Evolutionary conservation across 2,888 invertebrate species (phyloP).

Genomic region (Chloromyia formosa): DNA sequence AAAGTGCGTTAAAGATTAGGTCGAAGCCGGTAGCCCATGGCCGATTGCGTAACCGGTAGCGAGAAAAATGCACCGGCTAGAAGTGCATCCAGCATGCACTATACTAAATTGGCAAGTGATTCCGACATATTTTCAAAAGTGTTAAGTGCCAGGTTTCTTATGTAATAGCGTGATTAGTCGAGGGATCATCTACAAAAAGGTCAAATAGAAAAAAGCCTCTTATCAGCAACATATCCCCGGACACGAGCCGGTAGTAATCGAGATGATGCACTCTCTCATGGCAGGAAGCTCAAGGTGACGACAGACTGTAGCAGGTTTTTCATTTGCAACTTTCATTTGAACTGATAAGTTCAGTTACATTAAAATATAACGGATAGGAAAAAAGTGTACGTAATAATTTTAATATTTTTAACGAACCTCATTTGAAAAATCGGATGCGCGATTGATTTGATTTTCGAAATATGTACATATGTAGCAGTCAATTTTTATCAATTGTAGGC

Average conservation of each 20-base stretch:
- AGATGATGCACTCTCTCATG: not conserved
- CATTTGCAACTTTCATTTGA: not conserved
- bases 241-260: not conserved
- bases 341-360: constrained; percentile 13
- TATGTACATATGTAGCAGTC: too few relatives aligned
- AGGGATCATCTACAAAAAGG: not conserved
- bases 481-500: too few relatives aligned
- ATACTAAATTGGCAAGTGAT: not conserved
- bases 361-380: not conserved
- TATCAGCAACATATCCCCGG: constrained; percentile 11
- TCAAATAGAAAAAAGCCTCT: constrained; percentile 3
- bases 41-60: constrained; percentile 10
- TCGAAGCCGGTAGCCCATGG: not conserved
- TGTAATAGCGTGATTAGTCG: constrained; percentile 19
- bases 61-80: constrained; percentile 11
- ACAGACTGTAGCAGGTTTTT: not conserved
- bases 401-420: not conserved
- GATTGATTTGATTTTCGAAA: too few relatives aligned
- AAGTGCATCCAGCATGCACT: constrained; percentile 6
- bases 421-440: too few relatives aligned
- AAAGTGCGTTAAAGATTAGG: not conserved
- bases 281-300: not conserved
- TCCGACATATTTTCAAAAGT: constrained; percentile 9
- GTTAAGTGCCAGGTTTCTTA: not conserved
- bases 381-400: not conserved